Percentiles rank a stretch among this genome's conserved stretches.
phyloP scores from a whole-genome alignment of 2,113 vertebrate species.

The Oryzias javanicus region DNA sequence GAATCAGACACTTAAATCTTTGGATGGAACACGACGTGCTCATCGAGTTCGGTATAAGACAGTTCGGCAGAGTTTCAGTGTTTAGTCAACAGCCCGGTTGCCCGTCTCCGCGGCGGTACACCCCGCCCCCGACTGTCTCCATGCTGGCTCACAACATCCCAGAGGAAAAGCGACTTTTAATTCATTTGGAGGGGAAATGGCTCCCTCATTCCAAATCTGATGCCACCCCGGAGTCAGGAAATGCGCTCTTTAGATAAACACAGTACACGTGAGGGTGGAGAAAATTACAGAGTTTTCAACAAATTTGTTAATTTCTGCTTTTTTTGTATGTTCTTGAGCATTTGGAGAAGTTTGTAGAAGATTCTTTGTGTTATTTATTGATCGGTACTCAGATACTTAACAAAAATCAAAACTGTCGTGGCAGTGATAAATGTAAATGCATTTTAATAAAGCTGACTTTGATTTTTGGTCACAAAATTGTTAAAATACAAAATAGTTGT shows the following conservation, averaged over 20 bases:
- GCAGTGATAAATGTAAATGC: too few relatives aligned
- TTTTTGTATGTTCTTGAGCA: slow-evolving; percentile 1
- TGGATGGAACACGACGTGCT: too few relatives aligned
- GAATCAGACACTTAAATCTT: too few relatives aligned
- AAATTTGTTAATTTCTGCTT: slow-evolving; percentile 39
- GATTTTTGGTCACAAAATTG: too few relatives aligned
- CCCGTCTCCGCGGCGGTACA: slow-evolving; percentile 19
- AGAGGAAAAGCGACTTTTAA: slow-evolving; percentile 41
- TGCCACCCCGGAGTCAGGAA: slow-evolving; percentile 65
- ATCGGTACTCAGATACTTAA: too few relatives aligned
- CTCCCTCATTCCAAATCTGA: slow-evolving; percentile 58
- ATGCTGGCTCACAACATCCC: slow-evolving; percentile 20
- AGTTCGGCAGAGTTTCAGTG: slow-evolving; percentile 2
- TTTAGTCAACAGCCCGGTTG: slow-evolving; percentile 31
- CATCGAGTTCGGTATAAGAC: neutral
- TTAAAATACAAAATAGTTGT: too few relatives aligned
- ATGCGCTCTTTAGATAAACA: slow-evolving; percentile 53
- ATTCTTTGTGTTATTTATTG: too few relatives aligned
- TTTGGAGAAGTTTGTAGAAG: neutral
- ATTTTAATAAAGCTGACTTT: too few relatives aligned
- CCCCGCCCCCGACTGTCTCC: slow-evolving; percentile 43
- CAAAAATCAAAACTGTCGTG: too few relatives aligned
- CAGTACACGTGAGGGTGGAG: slow-evolving; percentile 38
- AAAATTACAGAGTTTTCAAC: slow-evolving; percentile 33
- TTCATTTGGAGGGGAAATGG: slow-evolving; percentile 55